Evolutionary conservation across 2,888 invertebrate species (phyloP), one percentile per base, ranked within the genome.

Genomic region (Alviniconcha strummeri): DNA sequence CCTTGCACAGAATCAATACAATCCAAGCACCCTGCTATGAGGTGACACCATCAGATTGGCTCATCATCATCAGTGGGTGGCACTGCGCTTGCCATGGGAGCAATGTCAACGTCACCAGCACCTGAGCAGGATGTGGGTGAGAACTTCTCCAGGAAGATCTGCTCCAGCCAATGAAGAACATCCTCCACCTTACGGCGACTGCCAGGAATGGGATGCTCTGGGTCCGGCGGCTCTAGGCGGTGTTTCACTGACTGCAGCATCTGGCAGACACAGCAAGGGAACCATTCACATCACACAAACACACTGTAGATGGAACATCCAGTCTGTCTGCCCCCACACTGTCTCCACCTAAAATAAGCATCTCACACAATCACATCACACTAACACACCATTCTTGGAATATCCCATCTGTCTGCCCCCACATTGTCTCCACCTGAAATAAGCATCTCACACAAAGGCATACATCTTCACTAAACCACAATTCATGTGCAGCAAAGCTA

Each of bases 201-300:
- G 75, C 77, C 71, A 17, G 77, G 54, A 8, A 54, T 72, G 17
- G 56, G 60, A 15, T 64, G n/a, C 56, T 82, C 83, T 55, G 80
- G 67, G 56, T 83, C 83, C 5, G 81, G 80, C 9, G 85, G 84
- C 17, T 84, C 81, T 55, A 87, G 80, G n/a, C 81, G 84, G n/a
- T 84, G 81, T 71, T 85, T 86, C 15, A 89, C 84, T 11, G 90
- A 90, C 78, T 88, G 85, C 54, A 90, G 56, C 89, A 90, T 88
- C 90, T 90, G 83, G 19, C 83, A 6, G 75, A 78, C 17, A 67
- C 19, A 72, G 15, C 15, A 64, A 64, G 64, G 9, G 11, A 9
- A 64, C 64, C 15, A 15, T 64, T 64, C 15, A 15, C 11, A 64
- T 64, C 64, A 64, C 15, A 9, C 15, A 9, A 64, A 64, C 64